Evolutionary conservation across 2,797 vertebrate genomes (phyloP).

Genomic region (Danionella dracula): DNA sequence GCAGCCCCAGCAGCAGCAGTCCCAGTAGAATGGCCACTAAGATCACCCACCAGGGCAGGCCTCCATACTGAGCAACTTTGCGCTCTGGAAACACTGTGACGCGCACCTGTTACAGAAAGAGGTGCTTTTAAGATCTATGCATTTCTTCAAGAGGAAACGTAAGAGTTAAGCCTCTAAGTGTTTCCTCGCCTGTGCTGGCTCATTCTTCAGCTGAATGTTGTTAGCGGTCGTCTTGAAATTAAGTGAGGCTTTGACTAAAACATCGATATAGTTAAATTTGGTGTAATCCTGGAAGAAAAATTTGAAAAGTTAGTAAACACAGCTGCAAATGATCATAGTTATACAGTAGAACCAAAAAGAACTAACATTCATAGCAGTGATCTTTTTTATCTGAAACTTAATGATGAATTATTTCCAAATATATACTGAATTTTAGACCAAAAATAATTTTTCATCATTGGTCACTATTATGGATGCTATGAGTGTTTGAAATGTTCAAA

Average conservation of each 20-base stretch:
- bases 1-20: conserved; percentile 81
- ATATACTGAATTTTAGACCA: no score
- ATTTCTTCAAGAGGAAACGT: not conserved
- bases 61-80: conserved; percentile 68
- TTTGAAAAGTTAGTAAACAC: not conserved
- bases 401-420: no score
- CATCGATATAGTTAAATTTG: conserved; percentile 78
- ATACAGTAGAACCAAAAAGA: not conserved
- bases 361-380: not conserved
- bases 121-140: not conserved
- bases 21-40: conserved; percentile 83
- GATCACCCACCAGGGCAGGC: conserved; percentile 92
- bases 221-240: conserved; percentile 63
- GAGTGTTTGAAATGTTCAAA: no score
- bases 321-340: no score
- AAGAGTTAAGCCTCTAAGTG: not conserved
- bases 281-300: conserved; percentile 74
- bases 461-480: no score
- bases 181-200: conserved; percentile 71
- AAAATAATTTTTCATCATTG: no score
- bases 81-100: conserved; percentile 88
- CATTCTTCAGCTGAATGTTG: conserved; percentile 76
- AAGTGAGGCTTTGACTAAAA: conserved; percentile 77
- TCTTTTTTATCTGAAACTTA: no score
- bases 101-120: conserved; percentile 64